A percentile compares a stretch with the other conserved stretches of the same genome.
Conservation (phyloP, 1,140 invertebrate genomes). For the Adelges cooleyi region DNA sequence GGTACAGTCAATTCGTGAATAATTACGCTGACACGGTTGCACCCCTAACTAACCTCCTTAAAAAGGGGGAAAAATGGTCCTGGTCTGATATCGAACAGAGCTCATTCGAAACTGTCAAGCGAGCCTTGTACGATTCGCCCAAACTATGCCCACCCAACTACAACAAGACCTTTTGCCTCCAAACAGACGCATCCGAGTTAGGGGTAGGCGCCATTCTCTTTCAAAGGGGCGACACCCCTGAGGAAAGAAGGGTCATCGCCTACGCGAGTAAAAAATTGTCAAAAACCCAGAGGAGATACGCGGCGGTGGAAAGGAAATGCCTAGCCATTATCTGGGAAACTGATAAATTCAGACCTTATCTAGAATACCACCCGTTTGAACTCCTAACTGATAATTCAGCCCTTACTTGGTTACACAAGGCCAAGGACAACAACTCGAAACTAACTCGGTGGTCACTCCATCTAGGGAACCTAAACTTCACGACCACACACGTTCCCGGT, state of each 20-base stretch:
- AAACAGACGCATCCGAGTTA: not conserved
- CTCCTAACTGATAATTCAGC: too few species aligned
- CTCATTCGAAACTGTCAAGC: not conserved
- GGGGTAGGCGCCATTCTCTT: not conserved
- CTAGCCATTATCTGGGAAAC: not conserved
- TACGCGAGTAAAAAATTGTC: not conserved
- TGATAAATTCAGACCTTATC: too few species aligned
- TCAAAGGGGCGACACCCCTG: not conserved
- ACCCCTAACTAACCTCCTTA: not conserved
- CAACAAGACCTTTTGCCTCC: not conserved
- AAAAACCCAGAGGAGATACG: not conserved
- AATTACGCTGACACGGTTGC: not conserved
- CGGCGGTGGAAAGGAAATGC: not conserved
- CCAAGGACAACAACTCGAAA: too few species aligned
- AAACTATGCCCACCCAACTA: not conserved
- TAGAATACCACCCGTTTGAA: not conserved
- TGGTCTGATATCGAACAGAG: not conserved
- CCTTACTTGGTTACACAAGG: too few species aligned
- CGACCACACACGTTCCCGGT: not conserved
- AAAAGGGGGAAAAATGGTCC: not conserved
- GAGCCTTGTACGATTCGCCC: not conserved
- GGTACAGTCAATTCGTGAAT: not conserved
- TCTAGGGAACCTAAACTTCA: too few species aligned
- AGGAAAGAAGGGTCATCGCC: not conserved
- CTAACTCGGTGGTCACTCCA: too few species aligned